Evolutionary conservation across 92 coral and sea anemone genomes (phyloP), one percentile per base, ranked within the genome.

Genomic region (Plumapathes pennacea): DNA sequence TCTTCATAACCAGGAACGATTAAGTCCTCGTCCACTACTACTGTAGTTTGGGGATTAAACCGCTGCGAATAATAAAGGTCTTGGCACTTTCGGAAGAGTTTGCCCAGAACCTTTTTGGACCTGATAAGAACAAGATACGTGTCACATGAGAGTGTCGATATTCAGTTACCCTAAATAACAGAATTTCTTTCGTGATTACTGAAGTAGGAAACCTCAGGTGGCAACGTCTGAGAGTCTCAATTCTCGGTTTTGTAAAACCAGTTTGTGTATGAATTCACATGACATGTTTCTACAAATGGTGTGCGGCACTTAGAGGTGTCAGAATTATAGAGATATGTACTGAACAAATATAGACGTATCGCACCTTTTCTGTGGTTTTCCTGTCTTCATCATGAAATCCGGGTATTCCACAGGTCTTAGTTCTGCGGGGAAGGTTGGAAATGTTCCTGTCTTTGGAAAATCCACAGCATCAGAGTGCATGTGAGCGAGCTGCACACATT

Each of bases 401-500:
- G 97, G 97, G 50, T 90, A 90, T 73, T 87, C 90, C 4, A 67
- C 82, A 20, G 90, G 95, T 36, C 89, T 70, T 36, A 85, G 78
- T 12, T 72, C 84, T 18, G 36, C 44, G 29, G 96, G 86, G 18
- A 90, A 81, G 18, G 84, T 47, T 19, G 89, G 97, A 71, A 95
- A 90, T 36, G 69, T 41, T 4, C 97, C 97, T 8, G 97, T 90
- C 67, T 90, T 90, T 13, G 97, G 97, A 46, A 89, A 89, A 54
- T 90, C 97, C 10, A 90, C 97, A 1, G 97, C 97, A 44, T 87
- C 89, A 4, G 97, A 90, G 71, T 90, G 97, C 85, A 87, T 85
- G 47, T 90, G 96, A 10, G 97, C 97, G 7, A 90, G 72, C 38
- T 60, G 23, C 42, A 90, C 85, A 46, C 97, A 90, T 24, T 69